Percentiles rank a stretch among this genome's conserved stretches.
phyloP scores from a whole-genome alignment of 2,113 vertebrate species.

The Spilogale gracilis region DNA sequence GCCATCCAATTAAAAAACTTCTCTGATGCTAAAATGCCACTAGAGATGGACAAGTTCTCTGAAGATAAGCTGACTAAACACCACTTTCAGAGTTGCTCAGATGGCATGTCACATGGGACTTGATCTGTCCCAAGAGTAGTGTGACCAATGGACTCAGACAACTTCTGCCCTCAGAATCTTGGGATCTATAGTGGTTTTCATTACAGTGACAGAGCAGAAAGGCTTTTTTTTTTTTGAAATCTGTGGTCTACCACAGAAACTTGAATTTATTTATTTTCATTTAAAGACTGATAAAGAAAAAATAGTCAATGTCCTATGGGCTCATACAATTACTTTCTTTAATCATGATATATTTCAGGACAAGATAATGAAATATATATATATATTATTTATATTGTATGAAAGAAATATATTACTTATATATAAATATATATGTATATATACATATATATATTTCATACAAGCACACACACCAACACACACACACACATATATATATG shows the following conservation, averaged over 20 bases:
- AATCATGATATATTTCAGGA: too few species aligned
- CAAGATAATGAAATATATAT: too few species aligned
- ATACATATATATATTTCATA: too few species aligned
- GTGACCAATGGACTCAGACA: not conserved
- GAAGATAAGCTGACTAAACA: not conserved
- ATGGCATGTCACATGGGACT: not conserved
- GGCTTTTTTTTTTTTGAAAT: not conserved
- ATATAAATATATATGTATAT: too few species aligned
- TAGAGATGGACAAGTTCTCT: not conserved
- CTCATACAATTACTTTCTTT: not conserved
- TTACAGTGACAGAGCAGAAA: not conserved
- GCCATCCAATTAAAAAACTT: constrained; percentile 75
- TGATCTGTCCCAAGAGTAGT: not conserved
- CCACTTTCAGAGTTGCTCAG: not conserved
- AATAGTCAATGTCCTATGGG: too few species aligned
- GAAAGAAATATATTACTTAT: too few species aligned
- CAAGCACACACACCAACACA: too few species aligned
- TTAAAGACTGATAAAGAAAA: too few species aligned
- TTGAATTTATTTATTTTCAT: too few species aligned
- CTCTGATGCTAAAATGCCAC: not conserved
- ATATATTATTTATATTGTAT: too few species aligned
- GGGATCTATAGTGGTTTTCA: not conserved
- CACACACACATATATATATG: too few species aligned
- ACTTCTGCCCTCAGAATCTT: not conserved
- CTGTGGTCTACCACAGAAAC: not conserved